These are phyloP conservation scores for Drosophila parthenogenetica DNA, from an alignment of 2,888 invertebrate genomes.

Conservation along the genomic window DNA sequence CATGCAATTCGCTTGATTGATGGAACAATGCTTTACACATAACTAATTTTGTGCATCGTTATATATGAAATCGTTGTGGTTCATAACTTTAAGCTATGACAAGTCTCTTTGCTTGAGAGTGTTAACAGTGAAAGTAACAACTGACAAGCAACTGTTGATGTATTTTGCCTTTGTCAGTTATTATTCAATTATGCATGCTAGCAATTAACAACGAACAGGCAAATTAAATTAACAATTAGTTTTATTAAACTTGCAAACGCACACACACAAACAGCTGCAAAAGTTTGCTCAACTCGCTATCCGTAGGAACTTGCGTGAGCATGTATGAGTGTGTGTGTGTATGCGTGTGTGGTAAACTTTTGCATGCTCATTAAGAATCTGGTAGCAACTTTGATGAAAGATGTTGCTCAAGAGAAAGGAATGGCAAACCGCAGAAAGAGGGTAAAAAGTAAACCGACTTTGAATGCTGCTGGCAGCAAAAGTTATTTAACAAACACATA, in stretches of 20 bases:
- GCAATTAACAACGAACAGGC: conserved; percentile 82
- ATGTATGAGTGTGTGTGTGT: neutral
- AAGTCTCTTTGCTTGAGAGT: neutral
- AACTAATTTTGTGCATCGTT: conserved; percentile 27
- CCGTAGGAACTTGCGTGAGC: neutral
- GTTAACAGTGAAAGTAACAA: conserved; percentile 34
- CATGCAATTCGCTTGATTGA: conserved; percentile 35
- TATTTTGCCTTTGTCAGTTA: conserved; percentile 65
- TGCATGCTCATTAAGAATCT: conserved; percentile 76
- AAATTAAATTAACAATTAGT: conserved; percentile 85
- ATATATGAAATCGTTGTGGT: conserved; percentile 27
- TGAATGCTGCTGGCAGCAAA: conserved; percentile 57
- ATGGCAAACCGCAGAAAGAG: conserved; percentile 35
- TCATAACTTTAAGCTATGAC: conserved; percentile 4
- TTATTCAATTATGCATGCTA: conserved; percentile 84
- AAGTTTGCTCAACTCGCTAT: conserved; percentile 47
- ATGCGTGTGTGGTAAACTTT: conserved; percentile 59
- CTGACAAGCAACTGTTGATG: conserved; percentile 13
- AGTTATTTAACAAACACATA: conserved; percentile 52
- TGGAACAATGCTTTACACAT: conserved; percentile 7
- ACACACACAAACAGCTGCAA: conserved; percentile 25
- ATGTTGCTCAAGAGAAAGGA: conserved; percentile 43
- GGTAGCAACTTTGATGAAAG: conserved; percentile 59
- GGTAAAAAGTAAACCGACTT: conserved; percentile 44
- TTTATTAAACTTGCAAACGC: conserved; percentile 82